Evolutionary conservation across 2,888 invertebrate species (phyloP).

Genomic region (Acanthoscelides obtectus): DNA sequence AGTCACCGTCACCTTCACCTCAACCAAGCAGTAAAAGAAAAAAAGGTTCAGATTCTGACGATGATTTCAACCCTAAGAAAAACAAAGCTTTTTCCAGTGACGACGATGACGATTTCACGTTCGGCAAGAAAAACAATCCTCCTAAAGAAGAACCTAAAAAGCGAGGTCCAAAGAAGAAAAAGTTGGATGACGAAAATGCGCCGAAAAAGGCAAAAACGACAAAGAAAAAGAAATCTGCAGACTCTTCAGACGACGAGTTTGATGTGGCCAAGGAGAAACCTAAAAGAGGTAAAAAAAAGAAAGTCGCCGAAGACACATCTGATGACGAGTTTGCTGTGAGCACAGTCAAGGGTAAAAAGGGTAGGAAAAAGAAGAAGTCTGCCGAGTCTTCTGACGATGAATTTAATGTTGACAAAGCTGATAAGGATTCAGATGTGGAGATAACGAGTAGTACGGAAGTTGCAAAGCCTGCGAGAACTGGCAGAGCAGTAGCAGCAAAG

Average conservation of each 20-base stretch:
- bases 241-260: slow-evolving; percentile 17
- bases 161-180: neutral
- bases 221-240: slow-evolving; percentile 20
- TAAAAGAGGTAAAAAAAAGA: slow-evolving; percentile 2
- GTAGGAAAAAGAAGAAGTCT: slow-evolving; percentile 21
- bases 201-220: slow-evolving; percentile 15
- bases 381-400: slow-evolving; percentile 16
- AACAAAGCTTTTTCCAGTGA: neutral
- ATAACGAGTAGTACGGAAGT: slow-evolving; percentile 6
- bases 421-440: slow-evolving; percentile 6
- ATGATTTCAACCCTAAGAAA: slow-evolving; percentile 3
- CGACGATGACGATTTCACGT: neutral
- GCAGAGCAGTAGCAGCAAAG: slow-evolving; percentile 32
- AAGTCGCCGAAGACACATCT: neutral
- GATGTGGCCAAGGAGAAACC: slow-evolving; percentile 1
- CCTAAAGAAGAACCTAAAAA: neutral
- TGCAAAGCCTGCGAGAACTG: slow-evolving; percentile 25
- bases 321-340: neutral
- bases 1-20: neutral
- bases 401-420: slow-evolving; percentile 10
- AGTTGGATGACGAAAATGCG: neutral
- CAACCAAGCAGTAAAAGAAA: neutral
- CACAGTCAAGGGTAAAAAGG: slow-evolving; percentile 10
- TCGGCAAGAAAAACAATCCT: neutral
- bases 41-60: slow-evolving; percentile 5